Conservation (phyloP, 1,140 invertebrate genomes). For the Zaprionus capensis region DNA sequence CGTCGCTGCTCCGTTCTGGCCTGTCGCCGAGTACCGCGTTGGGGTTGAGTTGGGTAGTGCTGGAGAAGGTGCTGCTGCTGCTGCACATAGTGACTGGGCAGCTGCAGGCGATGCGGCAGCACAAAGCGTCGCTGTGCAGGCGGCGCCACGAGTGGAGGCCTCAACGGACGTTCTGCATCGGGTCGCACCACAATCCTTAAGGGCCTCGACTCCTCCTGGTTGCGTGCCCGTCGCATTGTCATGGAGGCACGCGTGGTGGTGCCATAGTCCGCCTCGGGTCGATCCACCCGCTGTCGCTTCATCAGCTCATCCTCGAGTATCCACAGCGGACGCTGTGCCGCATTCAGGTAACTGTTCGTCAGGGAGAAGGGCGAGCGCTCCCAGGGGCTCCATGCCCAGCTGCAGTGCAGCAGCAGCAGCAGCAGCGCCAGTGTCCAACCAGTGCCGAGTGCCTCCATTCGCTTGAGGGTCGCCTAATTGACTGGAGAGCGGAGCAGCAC, state of each 20-base stretch:
- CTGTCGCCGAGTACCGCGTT: constrained; percentile 3
- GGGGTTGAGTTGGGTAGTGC: neutral
- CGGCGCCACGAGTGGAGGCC: neutral
- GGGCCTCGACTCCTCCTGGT: neutral
- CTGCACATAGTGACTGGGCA: constrained; percentile 29
- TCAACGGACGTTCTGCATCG: neutral
- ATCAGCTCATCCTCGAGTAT: constrained; percentile 68
- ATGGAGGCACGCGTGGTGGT: constrained; percentile 26
- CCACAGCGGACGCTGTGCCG: constrained; percentile 67
- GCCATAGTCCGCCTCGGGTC: constrained; percentile 40
- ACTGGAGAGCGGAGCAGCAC: constrained; percentile 3
- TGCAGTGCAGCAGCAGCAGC: constrained; percentile 25
- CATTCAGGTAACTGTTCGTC: constrained; percentile 42
- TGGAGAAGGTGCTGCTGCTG: constrained; percentile 8
- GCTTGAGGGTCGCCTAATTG: constrained; percentile 14
- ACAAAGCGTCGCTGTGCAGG: neutral
- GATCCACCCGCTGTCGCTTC: constrained; percentile 44
- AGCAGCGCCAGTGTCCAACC: constrained; percentile 38
- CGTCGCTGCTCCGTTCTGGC: constrained; percentile 16
- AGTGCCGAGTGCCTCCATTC: constrained; percentile 46
- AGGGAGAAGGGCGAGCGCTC: neutral
- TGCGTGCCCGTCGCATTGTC: constrained; percentile 8
- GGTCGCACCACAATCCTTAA: constrained; percentile 45
- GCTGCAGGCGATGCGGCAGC: constrained; percentile 11
- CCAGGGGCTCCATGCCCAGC: constrained; percentile 20